These are phyloP conservation scores for Blera fallax DNA, from an alignment of 2,888 invertebrate genomes.

Conservation along the genomic window DNA sequence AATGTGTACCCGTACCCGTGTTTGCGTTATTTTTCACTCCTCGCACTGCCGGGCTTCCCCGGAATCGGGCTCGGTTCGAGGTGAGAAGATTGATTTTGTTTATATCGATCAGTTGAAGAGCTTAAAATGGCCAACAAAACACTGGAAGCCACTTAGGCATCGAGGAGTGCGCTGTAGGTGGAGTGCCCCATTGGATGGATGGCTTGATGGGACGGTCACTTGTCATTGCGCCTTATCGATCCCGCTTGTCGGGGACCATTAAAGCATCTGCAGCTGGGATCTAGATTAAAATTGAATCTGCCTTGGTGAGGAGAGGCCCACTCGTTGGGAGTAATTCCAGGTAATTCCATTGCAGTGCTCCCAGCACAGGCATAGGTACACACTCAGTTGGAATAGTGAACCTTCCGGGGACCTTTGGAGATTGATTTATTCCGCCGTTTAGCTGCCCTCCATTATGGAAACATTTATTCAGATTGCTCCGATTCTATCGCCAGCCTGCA, in stretches of 20 bases:
- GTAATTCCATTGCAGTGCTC: conserved; percentile 38
- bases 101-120: not conserved
- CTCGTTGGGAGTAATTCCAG: not conserved
- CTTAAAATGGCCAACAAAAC: conserved; percentile 16
- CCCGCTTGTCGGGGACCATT: not conserved
- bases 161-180: not conserved
- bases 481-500: conserved; percentile 19
- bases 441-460: conserved; percentile 41
- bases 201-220: not conserved
- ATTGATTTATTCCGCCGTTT: conserved; percentile 45
- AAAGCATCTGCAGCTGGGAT: conserved; percentile 24
- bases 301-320: not conserved
- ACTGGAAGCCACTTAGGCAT: conserved; percentile 47
- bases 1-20: conserved; percentile 15
- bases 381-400: not conserved
- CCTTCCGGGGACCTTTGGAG: conserved; percentile 6
- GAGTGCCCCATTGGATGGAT: not conserved
- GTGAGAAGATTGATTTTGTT: conserved; percentile 6
- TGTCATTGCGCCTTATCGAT: not conserved
- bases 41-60: not conserved
- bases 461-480: conserved; percentile 55
- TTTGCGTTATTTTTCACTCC: not conserved
- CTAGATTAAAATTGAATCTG: conserved; percentile 36
- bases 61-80: not conserved
- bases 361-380: not conserved